phyloP scores from a whole-genome alignment of 2,888 invertebrate genomes.

The Criorhina ranunculi region DNA sequence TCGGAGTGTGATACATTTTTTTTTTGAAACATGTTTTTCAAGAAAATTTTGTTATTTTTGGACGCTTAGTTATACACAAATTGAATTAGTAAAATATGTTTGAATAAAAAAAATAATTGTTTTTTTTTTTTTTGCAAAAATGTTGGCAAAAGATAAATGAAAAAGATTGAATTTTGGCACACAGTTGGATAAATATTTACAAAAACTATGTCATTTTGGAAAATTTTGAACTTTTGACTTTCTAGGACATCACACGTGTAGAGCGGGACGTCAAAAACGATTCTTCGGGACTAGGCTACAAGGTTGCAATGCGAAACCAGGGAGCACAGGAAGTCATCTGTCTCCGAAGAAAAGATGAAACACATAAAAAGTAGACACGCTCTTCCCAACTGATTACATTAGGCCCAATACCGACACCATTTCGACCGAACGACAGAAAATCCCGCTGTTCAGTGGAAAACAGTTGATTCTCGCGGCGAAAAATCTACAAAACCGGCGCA shows the following conservation, averaged over 20 bases:
- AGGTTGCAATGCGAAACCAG: too few relatives aligned
- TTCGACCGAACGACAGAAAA: too few relatives aligned
- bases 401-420: too few relatives aligned
- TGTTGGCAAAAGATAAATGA: background rate
- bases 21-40: background rate
- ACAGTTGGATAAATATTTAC: background rate
- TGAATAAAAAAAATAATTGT: background rate
- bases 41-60: slow-evolving; percentile 16
- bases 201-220: background rate
- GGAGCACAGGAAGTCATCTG: too few relatives aligned
- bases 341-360: too few relatives aligned
- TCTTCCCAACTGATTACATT: too few relatives aligned
- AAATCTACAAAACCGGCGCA: too few relatives aligned
- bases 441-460: too few relatives aligned
- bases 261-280: too few relatives aligned
- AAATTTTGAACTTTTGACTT: background rate
- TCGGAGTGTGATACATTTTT: background rate
- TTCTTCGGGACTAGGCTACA: too few relatives aligned
- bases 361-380: too few relatives aligned
- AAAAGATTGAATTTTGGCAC: background rate
- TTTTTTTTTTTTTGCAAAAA: background rate
- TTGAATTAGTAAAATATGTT: background rate
- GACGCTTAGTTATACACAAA: background rate
- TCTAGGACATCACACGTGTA: background rate
- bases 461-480: too few relatives aligned